These are phyloP conservation scores for Ivindomyrus marchei DNA, from an alignment of 2,113 vertebrate genomes.

Conservation along the genomic window DNA sequence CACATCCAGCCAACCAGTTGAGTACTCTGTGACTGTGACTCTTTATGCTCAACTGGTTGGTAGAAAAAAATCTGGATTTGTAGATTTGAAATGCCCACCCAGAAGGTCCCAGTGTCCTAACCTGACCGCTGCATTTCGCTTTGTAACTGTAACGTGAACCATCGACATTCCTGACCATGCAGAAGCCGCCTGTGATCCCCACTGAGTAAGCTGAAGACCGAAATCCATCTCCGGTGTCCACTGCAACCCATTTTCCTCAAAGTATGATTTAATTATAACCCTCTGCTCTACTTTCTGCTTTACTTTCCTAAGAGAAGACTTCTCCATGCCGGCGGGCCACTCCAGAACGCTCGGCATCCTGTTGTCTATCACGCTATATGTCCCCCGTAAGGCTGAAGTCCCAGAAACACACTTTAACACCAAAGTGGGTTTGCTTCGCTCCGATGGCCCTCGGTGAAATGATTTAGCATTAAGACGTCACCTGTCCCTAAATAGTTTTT, in stretches of 20 bases:
- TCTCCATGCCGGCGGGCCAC: slow-evolving; percentile 27
- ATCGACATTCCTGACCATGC: neutral
- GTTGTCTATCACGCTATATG: slow-evolving; percentile 25
- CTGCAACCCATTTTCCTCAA: neutral
- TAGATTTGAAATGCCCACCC: neutral
- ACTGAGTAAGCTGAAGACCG: neutral
- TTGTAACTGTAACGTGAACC: neutral
- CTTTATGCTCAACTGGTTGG: neutral
- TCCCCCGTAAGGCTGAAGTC: slow-evolving; percentile 40
- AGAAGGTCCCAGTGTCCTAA: neutral
- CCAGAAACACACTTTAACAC: slow-evolving; percentile 44
- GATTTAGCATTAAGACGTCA: slow-evolving; percentile 1
- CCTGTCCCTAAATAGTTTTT: neutral
- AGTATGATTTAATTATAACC: slow-evolving; percentile 8
- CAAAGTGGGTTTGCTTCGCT: slow-evolving; percentile 38
- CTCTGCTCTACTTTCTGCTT: slow-evolving; percentile 14
- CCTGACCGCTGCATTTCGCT: neutral
- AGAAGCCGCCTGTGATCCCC: neutral
- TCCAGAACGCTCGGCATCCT: slow-evolving; percentile 36
- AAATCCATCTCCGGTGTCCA: neutral
- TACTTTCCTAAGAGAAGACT: slow-evolving; percentile 7
- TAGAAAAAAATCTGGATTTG: neutral
- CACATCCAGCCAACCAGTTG: neutral
- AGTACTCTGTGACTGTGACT: neutral
- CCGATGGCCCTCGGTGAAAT: slow-evolving; percentile 21